Evolutionary conservation across 1,140 invertebrate species (phyloP), one percentile per base, ranked within the genome.

Genomic region (Metopolophium dirhodum): DNA sequence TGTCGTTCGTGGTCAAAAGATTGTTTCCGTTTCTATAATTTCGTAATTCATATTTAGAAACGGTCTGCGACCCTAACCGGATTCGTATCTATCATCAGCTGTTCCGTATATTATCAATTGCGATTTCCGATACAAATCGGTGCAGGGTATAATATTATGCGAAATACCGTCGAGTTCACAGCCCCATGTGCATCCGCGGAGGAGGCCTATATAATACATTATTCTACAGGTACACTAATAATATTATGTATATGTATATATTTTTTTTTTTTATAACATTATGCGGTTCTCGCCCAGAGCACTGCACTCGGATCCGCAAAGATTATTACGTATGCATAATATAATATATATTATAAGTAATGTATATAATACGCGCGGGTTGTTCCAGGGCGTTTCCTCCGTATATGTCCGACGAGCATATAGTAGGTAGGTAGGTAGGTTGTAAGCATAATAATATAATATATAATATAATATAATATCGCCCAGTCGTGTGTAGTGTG

Each of bases 41-140:
- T 37, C 37, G 37, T 54, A 8, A 26, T 61, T 68, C 30, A n/a
- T 77, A 77, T 77, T 77, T n/a, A 77, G 61, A 77, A n/a, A 77
- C 61, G 61, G 14, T 18, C 61, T n/a, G 61, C 30, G 30, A n/a
- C 61, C n/a, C 61, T 14, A 77, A 77, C 7, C 61, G 1, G 8
- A n/a, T n/a, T n/a, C 61, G 61, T 77, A 77, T n/a, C 61, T n/a
- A n/a, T 77, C 61, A 77, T 77, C 18, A 54, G 18, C 14, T 18
- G 61, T 68, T 68, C 30, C 14, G 61, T 68, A 68, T n/a, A 4
- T 41, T 41, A 3, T 41, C 3, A 77, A n/a, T 77, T 77, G 30
- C n/a, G 61, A 77, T 77, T 77, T n/a, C 61, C 61, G 61, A 77
- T 77, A n/a, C n/a, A n/a, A 77, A 77, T n/a, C 61, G 61, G 61